These are phyloP conservation scores for Pterophyllum scalare DNA, from an alignment of 2,113 vertebrate species.

Conservation along the genomic window DNA sequence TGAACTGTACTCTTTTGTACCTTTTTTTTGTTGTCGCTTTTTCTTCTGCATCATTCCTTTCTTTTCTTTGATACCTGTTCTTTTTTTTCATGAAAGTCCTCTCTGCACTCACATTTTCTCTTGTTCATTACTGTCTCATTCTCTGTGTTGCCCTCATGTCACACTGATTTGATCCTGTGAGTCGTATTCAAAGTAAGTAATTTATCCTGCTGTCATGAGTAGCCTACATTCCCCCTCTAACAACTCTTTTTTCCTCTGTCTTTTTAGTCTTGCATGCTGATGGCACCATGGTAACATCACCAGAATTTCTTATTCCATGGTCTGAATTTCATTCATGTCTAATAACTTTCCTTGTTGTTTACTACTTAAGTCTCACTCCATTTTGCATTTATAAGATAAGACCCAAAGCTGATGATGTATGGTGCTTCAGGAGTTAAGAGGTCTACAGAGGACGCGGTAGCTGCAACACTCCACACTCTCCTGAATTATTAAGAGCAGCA, in stretches of 20 bases:
- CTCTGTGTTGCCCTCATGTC: neutral
- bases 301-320: neutral
- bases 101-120: neutral
- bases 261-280: neutral
- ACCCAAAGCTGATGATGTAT: neutral
- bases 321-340: neutral
- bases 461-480: neutral
- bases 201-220: neutral
- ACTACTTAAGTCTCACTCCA: neutral
- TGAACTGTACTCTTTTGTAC: neutral
- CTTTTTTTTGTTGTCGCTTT: neutral
- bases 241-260: neutral
- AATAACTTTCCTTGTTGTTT: neutral
- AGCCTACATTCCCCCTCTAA: neutral
- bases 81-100: neutral
- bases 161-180: neutral
- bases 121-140: neutral
- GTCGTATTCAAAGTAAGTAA: neutral
- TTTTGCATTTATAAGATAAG: neutral
- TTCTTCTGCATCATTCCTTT: neutral
- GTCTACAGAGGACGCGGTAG: neutral
- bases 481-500: no score
- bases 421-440: neutral
- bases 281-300: neutral
- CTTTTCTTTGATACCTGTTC: neutral